phyloP scores from a whole-genome alignment of 2,797 vertebrate genomes.

The Cacajao melanocephalus region DNA sequence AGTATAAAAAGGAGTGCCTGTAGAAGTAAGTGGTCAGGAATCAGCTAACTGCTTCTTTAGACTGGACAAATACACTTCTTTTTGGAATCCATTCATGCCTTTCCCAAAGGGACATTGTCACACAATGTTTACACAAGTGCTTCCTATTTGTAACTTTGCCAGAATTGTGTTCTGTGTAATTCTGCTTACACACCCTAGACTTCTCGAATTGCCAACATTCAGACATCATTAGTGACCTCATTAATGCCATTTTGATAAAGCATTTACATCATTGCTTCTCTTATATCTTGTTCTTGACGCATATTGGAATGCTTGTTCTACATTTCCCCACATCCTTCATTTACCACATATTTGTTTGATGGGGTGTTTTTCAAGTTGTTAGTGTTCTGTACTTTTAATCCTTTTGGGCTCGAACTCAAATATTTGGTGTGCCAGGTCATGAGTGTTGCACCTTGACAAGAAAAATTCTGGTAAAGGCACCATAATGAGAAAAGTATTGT shows the following conservation, averaged over 20 bases:
- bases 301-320: neutral
- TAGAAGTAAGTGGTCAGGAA: neutral
- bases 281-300: constrained; percentile 51
- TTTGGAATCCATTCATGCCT: neutral
- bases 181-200: neutral
- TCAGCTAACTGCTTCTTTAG: neutral
- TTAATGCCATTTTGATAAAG: constrained; percentile 52
- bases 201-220: neutral
- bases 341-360: constrained; percentile 37
- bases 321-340: constrained; percentile 4
- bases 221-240: constrained; percentile 62
- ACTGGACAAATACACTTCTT: neutral
- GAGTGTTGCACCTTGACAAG: neutral
- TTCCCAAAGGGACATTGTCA: constrained; percentile 49
- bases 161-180: neutral
- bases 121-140: constrained; percentile 56
- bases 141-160: constrained; percentile 46
- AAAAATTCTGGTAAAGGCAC: neutral
- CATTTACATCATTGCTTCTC: constrained; percentile 26
- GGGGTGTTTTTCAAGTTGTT: constrained; percentile 33
- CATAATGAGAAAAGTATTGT: neutral
- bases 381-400: constrained; percentile 43
- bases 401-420: constrained; percentile 24
- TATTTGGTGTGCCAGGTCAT: neutral
- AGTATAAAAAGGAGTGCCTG: neutral